Evolutionary conservation across 2,888 invertebrate genomes (phyloP).

Genomic region (Noctua janthina): DNA sequence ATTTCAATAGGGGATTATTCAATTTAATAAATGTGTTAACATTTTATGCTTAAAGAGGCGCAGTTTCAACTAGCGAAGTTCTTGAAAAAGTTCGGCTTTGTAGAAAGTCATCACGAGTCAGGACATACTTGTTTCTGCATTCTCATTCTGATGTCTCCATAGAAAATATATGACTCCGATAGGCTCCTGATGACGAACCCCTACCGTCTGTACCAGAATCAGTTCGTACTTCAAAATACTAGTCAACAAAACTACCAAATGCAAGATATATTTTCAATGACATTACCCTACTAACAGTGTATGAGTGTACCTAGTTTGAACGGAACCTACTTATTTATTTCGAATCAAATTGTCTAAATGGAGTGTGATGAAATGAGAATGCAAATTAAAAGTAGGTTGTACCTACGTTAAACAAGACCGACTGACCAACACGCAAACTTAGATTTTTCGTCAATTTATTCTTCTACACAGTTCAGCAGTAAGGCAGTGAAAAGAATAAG

Average conservation of each 20-base stretch:
- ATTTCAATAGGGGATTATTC: neutral
- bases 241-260: neutral
- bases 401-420: slow-evolving; percentile 21
- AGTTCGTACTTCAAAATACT: neutral
- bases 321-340: slow-evolving; percentile 26
- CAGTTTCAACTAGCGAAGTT: neutral
- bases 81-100: neutral
- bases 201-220: neutral
- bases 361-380: slow-evolving; percentile 71
- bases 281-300: neutral
- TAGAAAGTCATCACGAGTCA: neutral
- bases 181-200: neutral
- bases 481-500: neutral
- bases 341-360: slow-evolving; percentile 58
- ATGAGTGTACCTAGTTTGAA: neutral
- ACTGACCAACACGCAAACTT: slow-evolving; percentile 64
- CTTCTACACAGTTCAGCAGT: neutral
- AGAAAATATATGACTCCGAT: neutral
- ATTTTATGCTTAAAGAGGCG: neutral
- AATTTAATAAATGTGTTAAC: neutral
- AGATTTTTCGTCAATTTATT: slow-evolving; percentile 44
- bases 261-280: neutral
- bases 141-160: neutral
- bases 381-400: slow-evolving; percentile 68
- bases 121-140: neutral